A percentile compares a stretch with the other conserved stretches of the same genome.
These are phyloP conservation scores for Molothrus ater DNA, from an alignment of 2,797 vertebrate species.

Conservation along the genomic window DNA sequence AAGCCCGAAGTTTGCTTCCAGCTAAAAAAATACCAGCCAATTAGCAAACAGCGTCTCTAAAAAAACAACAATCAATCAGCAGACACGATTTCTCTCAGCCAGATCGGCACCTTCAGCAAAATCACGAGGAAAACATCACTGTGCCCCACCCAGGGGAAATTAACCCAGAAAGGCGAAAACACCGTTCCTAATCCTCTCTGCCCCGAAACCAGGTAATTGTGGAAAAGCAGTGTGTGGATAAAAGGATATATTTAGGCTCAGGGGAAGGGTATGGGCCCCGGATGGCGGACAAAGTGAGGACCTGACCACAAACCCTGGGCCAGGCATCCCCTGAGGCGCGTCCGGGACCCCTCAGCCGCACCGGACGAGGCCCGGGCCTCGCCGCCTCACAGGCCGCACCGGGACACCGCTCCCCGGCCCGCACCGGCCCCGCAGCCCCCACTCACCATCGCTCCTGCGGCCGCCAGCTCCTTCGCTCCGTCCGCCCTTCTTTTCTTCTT, in stretches of 20 bases:
- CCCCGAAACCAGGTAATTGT: neutral
- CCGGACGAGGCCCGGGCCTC: neutral
- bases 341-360: neutral
- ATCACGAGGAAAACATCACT: neutral
- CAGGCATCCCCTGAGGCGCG: neutral
- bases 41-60: neutral
- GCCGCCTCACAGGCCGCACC: neutral
- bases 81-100: neutral
- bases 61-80: neutral
- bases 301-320: neutral
- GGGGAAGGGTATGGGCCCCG: neutral
- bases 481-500: neutral
- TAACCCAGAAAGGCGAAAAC: neutral
- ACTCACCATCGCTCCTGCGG: slow-evolving; percentile 4
- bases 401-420: neutral
- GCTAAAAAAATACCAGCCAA: neutral
- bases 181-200: neutral
- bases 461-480: neutral
- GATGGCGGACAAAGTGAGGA: too few relatives aligned
- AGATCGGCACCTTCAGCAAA: neutral
- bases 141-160: neutral
- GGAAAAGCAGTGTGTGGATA: fast-evolving
- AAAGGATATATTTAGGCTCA: fast-evolving
- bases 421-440: neutral
- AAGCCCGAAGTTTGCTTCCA: neutral